Percentiles rank a stretch among this genome's conserved stretches.
Evolutionary conservation across 2,113 vertebrate genomes (phyloP).

Genomic region (Puntigrus tetrazona): DNA sequence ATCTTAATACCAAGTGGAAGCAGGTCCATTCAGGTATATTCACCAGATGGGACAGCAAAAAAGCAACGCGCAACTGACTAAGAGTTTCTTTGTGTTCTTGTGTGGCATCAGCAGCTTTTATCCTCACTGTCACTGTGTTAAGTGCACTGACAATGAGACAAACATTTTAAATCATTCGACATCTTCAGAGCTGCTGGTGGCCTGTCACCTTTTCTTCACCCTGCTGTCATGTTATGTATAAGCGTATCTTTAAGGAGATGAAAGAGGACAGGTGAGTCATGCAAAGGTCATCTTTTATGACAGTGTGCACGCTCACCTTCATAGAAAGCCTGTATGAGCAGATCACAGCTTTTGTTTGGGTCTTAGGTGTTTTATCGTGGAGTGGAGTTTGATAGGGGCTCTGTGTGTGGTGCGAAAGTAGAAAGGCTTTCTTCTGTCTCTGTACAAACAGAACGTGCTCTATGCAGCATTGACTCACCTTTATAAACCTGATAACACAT

Average conservation of each 20-base stretch:
- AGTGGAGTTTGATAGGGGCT: conserved; percentile 34
- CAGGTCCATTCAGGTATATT: neutral
- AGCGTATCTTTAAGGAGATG: conserved; percentile 40
- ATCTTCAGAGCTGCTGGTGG: conserved; percentile 27
- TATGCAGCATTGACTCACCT: neutral
- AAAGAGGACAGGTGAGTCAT: conserved; percentile 37
- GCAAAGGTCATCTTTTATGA: conserved; percentile 36
- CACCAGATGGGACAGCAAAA: neutral
- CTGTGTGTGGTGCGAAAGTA: conserved; percentile 11
- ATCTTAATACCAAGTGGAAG: neutral
- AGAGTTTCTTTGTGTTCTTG: neutral
- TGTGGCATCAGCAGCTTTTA: conserved; percentile 4
- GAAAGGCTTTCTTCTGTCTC: neutral
- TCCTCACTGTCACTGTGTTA: conserved; percentile 8
- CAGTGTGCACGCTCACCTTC: neutral
- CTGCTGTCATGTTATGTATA: conserved; percentile 47
- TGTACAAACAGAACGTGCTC: neutral
- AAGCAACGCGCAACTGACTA: neutral
- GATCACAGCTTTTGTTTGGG: conserved; percentile 34
- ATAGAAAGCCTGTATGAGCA: conserved; percentile 5
- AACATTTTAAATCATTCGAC: conserved; percentile 36
- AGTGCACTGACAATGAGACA: conserved; percentile 33
- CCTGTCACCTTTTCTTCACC: conserved; percentile 42
- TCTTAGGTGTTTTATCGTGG: conserved; percentile 26
- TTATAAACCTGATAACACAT: conserved; percentile 19